A percentile compares a stretch with the other conserved stretches of the same genome.
Conservation (phyloP, 2,888 invertebrate genomes). For the Xanthia togata region DNA sequence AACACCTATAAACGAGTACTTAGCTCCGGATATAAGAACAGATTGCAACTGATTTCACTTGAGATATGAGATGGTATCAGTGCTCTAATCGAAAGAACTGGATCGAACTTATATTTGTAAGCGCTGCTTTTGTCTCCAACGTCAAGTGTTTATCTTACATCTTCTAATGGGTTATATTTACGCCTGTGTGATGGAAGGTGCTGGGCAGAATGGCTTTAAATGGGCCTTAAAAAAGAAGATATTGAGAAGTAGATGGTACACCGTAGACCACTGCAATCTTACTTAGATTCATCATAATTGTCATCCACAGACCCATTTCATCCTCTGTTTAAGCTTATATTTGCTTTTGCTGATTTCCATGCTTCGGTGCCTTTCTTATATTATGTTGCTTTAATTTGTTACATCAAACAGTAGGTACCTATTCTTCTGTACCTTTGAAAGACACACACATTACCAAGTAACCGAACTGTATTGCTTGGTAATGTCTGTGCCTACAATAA, state of each 20-base stretch:
- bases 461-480: too few species aligned
- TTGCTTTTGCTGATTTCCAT: not conserved
- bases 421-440: not conserved
- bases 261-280: too few species aligned
- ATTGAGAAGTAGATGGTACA: not conserved
- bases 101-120: slow-evolving; percentile 36
- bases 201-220: not conserved
- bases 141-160: slow-evolving; percentile 41
- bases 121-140: slow-evolving; percentile 40
- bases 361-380: not conserved
- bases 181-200: not conserved
- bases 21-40: slow-evolving; percentile 14
- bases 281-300: not conserved
- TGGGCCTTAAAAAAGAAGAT: not conserved
- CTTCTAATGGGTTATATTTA: slow-evolving; percentile 29
- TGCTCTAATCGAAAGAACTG: slow-evolving; percentile 35
- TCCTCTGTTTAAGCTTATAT: not conserved
- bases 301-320: not conserved
- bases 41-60: slow-evolving; percentile 46
- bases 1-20: not conserved
- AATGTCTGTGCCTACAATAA: not conserved
- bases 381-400: not conserved
- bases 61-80: slow-evolving; percentile 51
- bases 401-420: not conserved
- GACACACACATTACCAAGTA: too few species aligned